These are phyloP conservation scores for Ophioderma brevispina DNA, from an alignment of 35 echinoderm and acorn worm species.

Conservation along the genomic window DNA sequence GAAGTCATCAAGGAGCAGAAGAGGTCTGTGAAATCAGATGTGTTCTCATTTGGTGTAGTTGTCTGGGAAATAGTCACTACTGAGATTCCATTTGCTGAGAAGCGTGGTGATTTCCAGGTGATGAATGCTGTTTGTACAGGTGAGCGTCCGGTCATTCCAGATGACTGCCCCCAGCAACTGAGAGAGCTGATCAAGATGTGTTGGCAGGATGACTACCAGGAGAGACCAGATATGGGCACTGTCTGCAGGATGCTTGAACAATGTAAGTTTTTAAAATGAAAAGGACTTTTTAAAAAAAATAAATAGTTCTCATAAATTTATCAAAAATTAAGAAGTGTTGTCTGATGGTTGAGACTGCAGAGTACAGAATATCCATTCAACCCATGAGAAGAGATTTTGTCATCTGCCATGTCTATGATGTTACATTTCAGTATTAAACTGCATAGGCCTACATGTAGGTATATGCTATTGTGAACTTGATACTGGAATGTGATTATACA, in stretches of 20 bases:
- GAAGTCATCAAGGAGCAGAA: slow-evolving; percentile 3
- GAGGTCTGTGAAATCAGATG: slow-evolving; percentile 1
- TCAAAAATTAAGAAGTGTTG: too few species aligned
- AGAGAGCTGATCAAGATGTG: neutral
- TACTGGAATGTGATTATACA: too few species aligned
- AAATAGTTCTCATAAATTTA: too few species aligned
- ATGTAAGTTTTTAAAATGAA: neutral
- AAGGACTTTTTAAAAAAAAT: too few species aligned
- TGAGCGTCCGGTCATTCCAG: neutral
- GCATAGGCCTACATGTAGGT: too few species aligned
- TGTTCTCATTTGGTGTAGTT: neutral
- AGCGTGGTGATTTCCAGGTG: neutral
- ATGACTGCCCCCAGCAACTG: neutral
- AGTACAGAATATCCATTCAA: too few species aligned
- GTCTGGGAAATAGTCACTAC: neutral
- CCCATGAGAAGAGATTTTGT: too few species aligned
- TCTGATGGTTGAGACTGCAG: too few species aligned
- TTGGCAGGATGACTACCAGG: neutral
- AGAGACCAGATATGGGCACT: neutral
- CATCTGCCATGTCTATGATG: too few species aligned
- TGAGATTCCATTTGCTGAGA: neutral
- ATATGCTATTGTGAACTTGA: too few species aligned
- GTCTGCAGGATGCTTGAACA: neutral
- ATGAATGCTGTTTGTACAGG: neutral
- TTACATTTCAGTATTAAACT: too few species aligned